Conservation (phyloP, 2,113 vertebrate genomes). For the Pseudolaguvia tuberculata region DNA sequence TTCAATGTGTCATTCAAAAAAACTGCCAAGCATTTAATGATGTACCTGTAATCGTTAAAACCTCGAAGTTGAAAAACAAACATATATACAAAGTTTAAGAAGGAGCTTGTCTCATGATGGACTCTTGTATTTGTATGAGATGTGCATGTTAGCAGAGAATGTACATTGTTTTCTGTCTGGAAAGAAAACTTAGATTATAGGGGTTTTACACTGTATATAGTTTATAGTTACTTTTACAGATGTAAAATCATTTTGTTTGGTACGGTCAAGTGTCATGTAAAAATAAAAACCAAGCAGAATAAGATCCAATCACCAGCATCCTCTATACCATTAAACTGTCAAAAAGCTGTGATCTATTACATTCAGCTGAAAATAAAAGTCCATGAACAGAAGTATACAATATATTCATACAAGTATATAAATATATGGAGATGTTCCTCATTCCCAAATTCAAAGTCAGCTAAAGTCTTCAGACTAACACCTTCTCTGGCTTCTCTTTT, state of each 20-base stretch:
- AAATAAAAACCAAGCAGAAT: constrained; percentile 61
- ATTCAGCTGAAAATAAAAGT: too few species aligned
- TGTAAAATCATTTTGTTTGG: constrained; percentile 82
- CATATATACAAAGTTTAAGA: constrained; percentile 66
- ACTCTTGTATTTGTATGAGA: constrained; percentile 47
- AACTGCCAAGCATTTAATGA: constrained; percentile 82
- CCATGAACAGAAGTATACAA: too few species aligned
- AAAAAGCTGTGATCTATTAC: too few species aligned
- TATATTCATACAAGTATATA: background rate
- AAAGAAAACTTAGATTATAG: constrained; percentile 70
- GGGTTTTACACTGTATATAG: constrained; percentile 84
- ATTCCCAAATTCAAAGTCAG: background rate
- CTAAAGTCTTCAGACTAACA: background rate
- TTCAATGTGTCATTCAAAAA: constrained; percentile 64
- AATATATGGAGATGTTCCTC: background rate
- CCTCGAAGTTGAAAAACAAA: constrained; percentile 69
- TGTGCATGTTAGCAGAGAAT: constrained; percentile 83
- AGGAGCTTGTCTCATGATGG: constrained; percentile 60
- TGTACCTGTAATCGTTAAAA: constrained; percentile 76
- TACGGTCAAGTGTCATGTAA: constrained; percentile 68
- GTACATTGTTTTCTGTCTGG: constrained; percentile 83
- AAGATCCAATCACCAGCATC: background rate
- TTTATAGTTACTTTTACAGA: constrained; percentile 78
- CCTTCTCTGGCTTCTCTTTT: too few species aligned
- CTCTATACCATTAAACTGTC: too few species aligned